Evolutionary conservation across 2,113 vertebrate genomes (phyloP).

Genomic region (Amblyornis subalaris): DNA sequence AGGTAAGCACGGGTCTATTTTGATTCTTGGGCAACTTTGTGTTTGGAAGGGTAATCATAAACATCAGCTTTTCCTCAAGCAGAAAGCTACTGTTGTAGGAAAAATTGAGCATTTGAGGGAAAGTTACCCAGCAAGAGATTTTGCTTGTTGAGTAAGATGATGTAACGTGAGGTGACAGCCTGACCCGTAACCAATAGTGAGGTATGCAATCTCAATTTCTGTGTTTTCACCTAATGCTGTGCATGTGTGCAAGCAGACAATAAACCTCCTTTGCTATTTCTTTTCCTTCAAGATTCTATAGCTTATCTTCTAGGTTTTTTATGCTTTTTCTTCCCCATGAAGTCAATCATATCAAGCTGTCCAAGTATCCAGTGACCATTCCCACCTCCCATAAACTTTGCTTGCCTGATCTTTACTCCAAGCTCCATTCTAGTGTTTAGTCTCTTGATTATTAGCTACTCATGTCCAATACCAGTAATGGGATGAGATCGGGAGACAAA

Average conservation of each 20-base stretch:
- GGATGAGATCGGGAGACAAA: not conserved
- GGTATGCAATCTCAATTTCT: not conserved
- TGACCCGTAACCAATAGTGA: not conserved
- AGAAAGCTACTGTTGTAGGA: not conserved
- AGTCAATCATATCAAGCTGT: not conserved
- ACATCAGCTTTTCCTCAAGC: not conserved
- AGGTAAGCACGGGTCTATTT: not conserved
- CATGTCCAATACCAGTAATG: not conserved
- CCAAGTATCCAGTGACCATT: not conserved
- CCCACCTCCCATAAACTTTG: not conserved
- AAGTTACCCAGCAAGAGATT: not conserved
- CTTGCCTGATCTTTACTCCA: not conserved
- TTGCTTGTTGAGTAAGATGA: not conserved
- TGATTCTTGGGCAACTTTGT: not conserved
- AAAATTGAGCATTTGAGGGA: not conserved
- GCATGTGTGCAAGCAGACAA: not conserved
- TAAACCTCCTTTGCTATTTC: not conserved
- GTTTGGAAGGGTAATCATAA: not conserved
- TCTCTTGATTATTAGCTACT: not conserved
- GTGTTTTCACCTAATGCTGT: not conserved
- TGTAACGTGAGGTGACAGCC: not conserved
- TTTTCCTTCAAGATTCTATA: not conserved
- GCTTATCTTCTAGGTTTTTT: not conserved
- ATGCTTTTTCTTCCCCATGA: not conserved
- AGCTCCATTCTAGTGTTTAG: not conserved